Evolutionary conservation across 2,888 invertebrate species (phyloP).

Genomic region (Napeogenes inachia): DNA sequence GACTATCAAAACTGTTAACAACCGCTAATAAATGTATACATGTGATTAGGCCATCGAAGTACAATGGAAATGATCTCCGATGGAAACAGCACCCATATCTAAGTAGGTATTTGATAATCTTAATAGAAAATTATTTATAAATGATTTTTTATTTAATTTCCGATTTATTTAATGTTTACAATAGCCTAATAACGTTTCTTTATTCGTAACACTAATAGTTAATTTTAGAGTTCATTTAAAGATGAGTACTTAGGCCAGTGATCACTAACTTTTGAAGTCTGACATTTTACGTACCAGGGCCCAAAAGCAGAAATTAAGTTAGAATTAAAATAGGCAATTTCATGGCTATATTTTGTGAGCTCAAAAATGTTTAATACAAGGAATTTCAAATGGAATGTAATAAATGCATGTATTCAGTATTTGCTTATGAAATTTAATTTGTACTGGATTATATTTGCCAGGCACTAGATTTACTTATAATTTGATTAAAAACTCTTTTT

Average conservation of each 20-base stretch:
- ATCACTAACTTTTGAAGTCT: neutral
- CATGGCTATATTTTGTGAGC: neutral
- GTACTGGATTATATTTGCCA: slow-evolving; percentile 22
- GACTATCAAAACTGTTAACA: slow-evolving; percentile 55
- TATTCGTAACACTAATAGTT: neutral
- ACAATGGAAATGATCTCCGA: no score
- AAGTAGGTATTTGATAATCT: slow-evolving; percentile 8
- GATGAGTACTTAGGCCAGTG: slow-evolving; percentile 13
- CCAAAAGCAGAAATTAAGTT: no score
- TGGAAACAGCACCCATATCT: no score
- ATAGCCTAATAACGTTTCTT: slow-evolving; percentile 10
- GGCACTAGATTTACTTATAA: slow-evolving; percentile 12
- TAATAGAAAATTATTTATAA: neutral
- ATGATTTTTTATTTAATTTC: neutral
- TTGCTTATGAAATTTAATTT: slow-evolving; percentile 13
- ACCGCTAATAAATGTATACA: slow-evolving; percentile 36
- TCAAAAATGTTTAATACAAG: neutral
- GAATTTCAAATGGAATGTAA: slow-evolving; percentile 3
- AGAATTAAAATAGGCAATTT: neutral
- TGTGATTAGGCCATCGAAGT: neutral
- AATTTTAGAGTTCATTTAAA: neutral
- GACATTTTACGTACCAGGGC: neutral
- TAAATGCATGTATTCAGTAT: neutral
- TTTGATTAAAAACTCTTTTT: slow-evolving; percentile 10
- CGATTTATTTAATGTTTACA: slow-evolving; percentile 7